phyloP scores from a whole-genome alignment of 2,113 vertebrate species.

The Cacatua alba region DNA sequence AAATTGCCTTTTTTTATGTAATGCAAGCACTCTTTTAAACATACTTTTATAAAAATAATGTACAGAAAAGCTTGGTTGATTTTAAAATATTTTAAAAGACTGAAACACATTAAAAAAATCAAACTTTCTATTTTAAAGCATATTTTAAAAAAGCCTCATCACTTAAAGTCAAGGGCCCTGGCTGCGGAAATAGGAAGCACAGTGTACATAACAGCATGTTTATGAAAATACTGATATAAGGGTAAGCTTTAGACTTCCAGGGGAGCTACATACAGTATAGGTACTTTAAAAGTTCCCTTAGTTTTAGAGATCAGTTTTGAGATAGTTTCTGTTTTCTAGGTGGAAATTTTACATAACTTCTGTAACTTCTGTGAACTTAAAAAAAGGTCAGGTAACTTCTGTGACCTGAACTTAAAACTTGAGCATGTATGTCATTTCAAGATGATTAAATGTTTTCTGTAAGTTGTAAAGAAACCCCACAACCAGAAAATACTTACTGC shows the following conservation, averaged over 20 bases:
- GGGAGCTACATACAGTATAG: rapidly evolving
- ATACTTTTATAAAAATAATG: neutral
- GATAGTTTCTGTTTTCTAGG: neutral
- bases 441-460: neutral
- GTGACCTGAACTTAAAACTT: neutral
- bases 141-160: neutral
- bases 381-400: neutral
- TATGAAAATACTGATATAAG: neutral
- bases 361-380: neutral
- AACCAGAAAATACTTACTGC: neutral
- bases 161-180: neutral
- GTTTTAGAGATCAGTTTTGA: neutral
- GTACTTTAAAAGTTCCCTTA: neutral
- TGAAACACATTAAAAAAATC: neutral
- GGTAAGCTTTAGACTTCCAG: neutral
- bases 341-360: neutral
- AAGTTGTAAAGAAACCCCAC: neutral
- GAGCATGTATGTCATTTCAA: neutral
- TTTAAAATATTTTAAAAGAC: neutral
- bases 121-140: neutral
- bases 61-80: neutral
- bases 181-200: neutral
- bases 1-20: neutral
- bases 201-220: neutral
- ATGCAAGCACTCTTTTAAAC: neutral